Base-by-base conservation (phyloP, 2,113 vertebrate species). In the Camarhynchus parvulus region DNA sequence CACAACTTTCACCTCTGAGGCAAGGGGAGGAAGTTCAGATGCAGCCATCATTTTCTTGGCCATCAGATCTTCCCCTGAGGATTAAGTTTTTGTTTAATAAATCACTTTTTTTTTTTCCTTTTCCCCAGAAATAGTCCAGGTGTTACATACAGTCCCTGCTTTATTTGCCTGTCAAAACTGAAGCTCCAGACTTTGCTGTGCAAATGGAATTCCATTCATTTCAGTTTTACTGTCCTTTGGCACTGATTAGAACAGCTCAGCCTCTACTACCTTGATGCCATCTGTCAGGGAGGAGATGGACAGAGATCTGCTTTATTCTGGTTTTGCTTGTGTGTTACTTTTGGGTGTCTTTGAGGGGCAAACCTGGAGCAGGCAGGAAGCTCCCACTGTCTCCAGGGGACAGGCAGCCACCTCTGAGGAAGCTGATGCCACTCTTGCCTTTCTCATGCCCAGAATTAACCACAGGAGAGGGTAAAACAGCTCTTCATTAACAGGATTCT, bases 1-100 rank as follows among this genome's bases (percentile, higher is more conserved):
- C 18, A 44, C 15, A 87, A 35, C 93, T 89, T 94, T 77, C 35
- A 84, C 91, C 64, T 94, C 35, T 31, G 49, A 84, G 89, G 89
- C 37, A 61, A 83, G 75, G 61, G 46, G 33, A 76, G 73, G 67
- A 92, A 82, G 84, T 76, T 95, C 68, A 88, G 79, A 89, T 53
- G 61, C 87, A 96, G 74, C 13, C 62, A 94, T 58, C 6, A 58
- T 87, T 96, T 87, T 81, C 91, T 80, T 87, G 84, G 69, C 66
- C 62, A 66, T 56, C 5, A 10, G 18, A 50, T 63, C 49, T 79
- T 85, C 66, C 66, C 68, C 53, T 52, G 72, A 94, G 59, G 37
- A 56, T 52, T 77, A 64, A 19, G 4, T 1, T 88, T 94, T 82
- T 90, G 12, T 86, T 88, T 86, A 83, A 83, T 86, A 92, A 92